Evolutionary conservation across 2,888 invertebrate genomes (phyloP).

Genomic region (Thymelicus sylvestris): DNA sequence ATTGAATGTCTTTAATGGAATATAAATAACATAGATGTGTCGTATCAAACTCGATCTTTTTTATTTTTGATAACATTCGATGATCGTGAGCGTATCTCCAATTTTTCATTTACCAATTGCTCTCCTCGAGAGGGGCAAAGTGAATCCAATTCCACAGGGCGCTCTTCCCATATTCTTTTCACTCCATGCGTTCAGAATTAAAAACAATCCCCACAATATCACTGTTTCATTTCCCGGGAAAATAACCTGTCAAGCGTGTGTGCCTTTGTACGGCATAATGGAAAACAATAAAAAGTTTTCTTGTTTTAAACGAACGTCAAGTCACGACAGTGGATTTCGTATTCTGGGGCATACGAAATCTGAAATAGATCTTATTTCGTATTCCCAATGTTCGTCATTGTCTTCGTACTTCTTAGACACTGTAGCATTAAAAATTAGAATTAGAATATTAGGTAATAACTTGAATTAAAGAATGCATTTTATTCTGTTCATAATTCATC

Average conservation of each 20-base stretch:
- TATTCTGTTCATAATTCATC: too few relatives aligned
- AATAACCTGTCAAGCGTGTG: slow-evolving; percentile 39
- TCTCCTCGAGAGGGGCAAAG: slow-evolving; percentile 8
- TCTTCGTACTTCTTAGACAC: not conserved
- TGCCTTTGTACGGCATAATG: slow-evolving; percentile 41
- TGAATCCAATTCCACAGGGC: slow-evolving; percentile 11
- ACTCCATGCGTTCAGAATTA: slow-evolving; percentile 29
- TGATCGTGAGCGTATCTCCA: not conserved
- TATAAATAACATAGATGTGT: too few relatives aligned
- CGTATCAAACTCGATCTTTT: too few relatives aligned
- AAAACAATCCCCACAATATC: slow-evolving; percentile 33
- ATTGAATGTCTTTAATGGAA: too few relatives aligned
- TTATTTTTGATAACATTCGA: not conserved
- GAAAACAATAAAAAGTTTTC: slow-evolving; percentile 46
- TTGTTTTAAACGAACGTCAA: slow-evolving; percentile 45
- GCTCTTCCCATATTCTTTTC: slow-evolving; percentile 23
- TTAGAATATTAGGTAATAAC: too few relatives aligned
- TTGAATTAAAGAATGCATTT: too few relatives aligned
- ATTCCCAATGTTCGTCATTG: not conserved
- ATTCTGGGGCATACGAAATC: slow-evolving; percentile 1
- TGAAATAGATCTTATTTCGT: not conserved
- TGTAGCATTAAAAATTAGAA: not conserved
- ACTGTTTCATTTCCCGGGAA: slow-evolving; percentile 29
- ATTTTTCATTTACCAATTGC: slow-evolving; percentile 11
- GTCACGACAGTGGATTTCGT: slow-evolving; percentile 43